These are phyloP conservation scores for Ooceraea biroi DNA, from an alignment of 1,140 invertebrate species.

Conservation along the genomic window DNA sequence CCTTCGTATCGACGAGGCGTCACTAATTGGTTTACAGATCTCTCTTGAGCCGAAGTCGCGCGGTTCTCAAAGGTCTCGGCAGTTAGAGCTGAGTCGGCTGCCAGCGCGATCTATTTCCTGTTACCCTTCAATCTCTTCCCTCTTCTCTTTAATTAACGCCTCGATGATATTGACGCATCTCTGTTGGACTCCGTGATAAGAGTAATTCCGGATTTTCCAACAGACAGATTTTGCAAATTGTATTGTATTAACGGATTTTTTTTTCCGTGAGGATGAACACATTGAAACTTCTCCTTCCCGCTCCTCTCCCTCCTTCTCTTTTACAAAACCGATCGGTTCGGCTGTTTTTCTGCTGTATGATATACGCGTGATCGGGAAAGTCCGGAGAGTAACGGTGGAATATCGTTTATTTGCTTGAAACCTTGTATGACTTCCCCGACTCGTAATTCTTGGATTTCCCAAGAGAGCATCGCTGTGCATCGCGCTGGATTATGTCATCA, in stretches of 20 bases:
- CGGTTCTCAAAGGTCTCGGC: constrained; percentile 73
- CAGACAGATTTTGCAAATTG: no score
- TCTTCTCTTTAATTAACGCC: constrained; percentile 74
- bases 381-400: not conserved
- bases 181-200: no score
- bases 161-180: not conserved
- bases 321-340: not conserved
- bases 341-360: not conserved
- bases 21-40: constrained; percentile 80
- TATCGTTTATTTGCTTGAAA: not conserved
- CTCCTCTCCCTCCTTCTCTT: not conserved
- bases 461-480: not conserved
- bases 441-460: not conserved
- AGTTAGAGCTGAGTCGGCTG: constrained; percentile 66
- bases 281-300: no score
- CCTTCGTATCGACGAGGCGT: constrained; percentile 72
- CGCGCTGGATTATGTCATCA: not conserved
- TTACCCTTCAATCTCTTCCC: not conserved
- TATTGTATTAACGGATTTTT: no score
- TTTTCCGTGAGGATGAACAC: no score
- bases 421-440: constrained; percentile 15
- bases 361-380: not conserved
- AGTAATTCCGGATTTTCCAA: no score
- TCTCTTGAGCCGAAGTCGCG: constrained; percentile 69
- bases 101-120: not conserved